phyloP scores from a whole-genome alignment of 2,113 vertebrate species.

The Ifrita kowaldi region DNA sequence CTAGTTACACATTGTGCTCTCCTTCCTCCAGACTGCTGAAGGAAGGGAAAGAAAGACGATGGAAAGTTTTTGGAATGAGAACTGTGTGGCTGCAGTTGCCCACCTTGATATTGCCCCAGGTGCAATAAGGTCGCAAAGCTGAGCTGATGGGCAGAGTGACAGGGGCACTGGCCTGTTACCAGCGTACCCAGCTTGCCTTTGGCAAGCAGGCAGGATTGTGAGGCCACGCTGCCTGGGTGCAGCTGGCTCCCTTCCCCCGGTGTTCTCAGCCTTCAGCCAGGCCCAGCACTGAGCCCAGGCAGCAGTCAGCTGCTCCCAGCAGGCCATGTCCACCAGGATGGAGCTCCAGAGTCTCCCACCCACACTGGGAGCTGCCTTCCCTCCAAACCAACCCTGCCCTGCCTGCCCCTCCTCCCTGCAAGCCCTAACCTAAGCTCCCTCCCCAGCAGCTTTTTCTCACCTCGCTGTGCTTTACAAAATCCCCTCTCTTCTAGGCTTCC shows the following conservation, averaged over 20 bases:
- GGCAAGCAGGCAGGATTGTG: not conserved
- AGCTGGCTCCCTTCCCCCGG: not conserved
- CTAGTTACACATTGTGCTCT: not conserved
- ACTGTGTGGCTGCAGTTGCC: not conserved
- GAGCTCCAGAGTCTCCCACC: not conserved
- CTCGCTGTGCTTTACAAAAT: not conserved
- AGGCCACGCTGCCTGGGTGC: not conserved
- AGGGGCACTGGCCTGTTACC: not conserved
- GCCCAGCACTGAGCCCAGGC: not conserved
- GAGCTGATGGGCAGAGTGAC: not conserved
- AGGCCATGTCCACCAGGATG: not conserved
- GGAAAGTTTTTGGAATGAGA: not conserved
- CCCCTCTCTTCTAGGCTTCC: not conserved
- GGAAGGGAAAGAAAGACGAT: not conserved
- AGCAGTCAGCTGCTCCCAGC: not conserved
- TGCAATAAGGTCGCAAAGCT: not conserved
- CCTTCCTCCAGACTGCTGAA: not conserved
- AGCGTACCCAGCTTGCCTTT: not conserved
- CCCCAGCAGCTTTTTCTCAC: not conserved
- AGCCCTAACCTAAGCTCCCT: not conserved
- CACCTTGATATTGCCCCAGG: not conserved
- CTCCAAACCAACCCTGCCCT: not conserved
- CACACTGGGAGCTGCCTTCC: fast-evolving
- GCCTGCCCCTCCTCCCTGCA: not conserved
- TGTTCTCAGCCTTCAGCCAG: not conserved